Evolutionary conservation across 2,888 invertebrate species (phyloP).

Genomic region (Chalcosyrphus nemorum): DNA sequence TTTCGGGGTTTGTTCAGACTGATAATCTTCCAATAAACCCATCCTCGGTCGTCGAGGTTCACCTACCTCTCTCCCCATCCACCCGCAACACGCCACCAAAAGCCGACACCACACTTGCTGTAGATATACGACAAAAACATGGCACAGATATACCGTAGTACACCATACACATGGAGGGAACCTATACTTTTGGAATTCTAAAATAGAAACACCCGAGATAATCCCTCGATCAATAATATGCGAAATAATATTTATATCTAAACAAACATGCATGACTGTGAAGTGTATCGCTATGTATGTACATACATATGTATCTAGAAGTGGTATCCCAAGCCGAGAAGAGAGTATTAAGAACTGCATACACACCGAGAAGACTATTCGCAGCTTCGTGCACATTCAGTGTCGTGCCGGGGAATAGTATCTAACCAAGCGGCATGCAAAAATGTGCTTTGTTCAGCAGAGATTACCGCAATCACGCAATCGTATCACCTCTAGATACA

Average conservation of each 20-base stretch:
- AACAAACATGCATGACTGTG: constrained; percentile 45
- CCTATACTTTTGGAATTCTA: constrained; percentile 65
- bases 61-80: constrained; percentile 18
- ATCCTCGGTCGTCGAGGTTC: constrained; percentile 50
- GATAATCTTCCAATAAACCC: constrained; percentile 72
- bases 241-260: constrained; percentile 67
- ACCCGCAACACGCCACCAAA: no score
- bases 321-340: constrained; percentile 17
- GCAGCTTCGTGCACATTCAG: constrained; percentile 1
- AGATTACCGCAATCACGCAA: constrained; percentile 73
- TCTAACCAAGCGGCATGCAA: constrained; percentile 46
- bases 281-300: constrained; percentile 1
- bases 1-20: constrained; percentile 71
- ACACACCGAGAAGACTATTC: background rate
- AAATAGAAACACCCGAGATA: constrained; percentile 73
- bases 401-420: constrained; percentile 20
- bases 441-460: constrained; percentile 67
- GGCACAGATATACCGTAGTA: constrained; percentile 17
- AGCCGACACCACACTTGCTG: background rate
- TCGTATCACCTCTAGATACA: constrained; percentile 56
- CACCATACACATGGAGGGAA: no score
- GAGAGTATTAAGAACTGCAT: constrained; percentile 51
- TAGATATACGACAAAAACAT: constrained; percentile 32
- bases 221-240: constrained; percentile 75
- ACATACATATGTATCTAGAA: background rate